A percentile compares a stretch with the other conserved stretches of the same genome.
phyloP scores from a whole-genome alignment of 30 jellyfish, hydroid and myxozoan genomes.

The Turritopsis rubra region DNA sequence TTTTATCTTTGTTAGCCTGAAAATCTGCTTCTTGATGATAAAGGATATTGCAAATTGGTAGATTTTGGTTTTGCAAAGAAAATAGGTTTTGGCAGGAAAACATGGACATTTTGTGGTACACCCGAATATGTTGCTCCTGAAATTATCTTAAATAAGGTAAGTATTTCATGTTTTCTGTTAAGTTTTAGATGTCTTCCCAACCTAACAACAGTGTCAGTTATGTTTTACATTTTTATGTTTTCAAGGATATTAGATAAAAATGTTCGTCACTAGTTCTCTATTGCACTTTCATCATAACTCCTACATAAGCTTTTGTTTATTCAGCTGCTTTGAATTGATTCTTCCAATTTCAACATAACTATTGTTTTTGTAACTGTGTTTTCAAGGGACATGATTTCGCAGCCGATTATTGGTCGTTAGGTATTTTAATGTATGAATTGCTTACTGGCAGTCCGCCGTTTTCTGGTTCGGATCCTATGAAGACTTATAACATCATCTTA shows the following conservation, averaged over 20 bases:
- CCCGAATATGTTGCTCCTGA: conserved; percentile 99
- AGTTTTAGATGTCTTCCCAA: too few relatives aligned
- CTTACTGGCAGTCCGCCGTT: conserved; percentile 99
- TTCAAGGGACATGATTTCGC: conserved; percentile 97
- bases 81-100: conserved; percentile 93
- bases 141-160: conserved; percentile 82
- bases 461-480: conserved; percentile 99
- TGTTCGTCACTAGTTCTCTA: not conserved
- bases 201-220: too few relatives aligned
- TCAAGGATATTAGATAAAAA: not conserved
- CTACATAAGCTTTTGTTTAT: not conserved
- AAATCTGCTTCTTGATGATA: conserved; percentile 76
- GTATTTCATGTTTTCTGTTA: too few relatives aligned
- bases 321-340: too few relatives aligned
- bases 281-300: not conserved
- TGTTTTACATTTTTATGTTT: too few relatives aligned
- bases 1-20: conserved; percentile 68
- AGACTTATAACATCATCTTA: conserved; percentile 84
- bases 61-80: conserved; percentile 96
- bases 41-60: conserved; percentile 91
- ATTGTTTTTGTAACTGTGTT: not conserved
- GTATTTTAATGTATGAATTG: conserved; percentile 95
- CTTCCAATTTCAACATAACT: too few relatives aligned
- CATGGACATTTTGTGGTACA: conserved; percentile 99
- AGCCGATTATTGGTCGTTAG: conserved; percentile 99